Conservation (phyloP, 1,140 invertebrate species). For the Ostrea edulis region DNA sequence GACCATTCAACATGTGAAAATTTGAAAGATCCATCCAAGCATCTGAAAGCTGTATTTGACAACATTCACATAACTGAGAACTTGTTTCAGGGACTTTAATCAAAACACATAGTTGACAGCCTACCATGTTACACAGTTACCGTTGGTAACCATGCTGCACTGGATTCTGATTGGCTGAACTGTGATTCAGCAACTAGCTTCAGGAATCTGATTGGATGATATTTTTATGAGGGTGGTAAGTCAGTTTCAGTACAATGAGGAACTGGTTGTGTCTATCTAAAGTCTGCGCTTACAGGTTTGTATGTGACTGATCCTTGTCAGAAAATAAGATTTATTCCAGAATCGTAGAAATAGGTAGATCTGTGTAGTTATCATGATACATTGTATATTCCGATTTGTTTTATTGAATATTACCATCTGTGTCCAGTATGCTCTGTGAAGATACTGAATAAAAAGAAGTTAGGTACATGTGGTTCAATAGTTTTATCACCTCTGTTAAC, state of each 20-base stretch:
- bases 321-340: background rate
- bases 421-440: too few relatives aligned
- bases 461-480: background rate
- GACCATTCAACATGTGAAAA: background rate
- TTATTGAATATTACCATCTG: too few relatives aligned
- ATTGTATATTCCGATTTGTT: too few relatives aligned
- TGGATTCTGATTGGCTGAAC: slow-evolving; percentile 31
- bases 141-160: slow-evolving; percentile 19
- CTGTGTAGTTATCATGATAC: too few relatives aligned
- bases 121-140: slow-evolving; percentile 13
- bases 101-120: slow-evolving; percentile 36
- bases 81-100: slow-evolving; percentile 35
- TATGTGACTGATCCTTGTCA: background rate
- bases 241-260: background rate
- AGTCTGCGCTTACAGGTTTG: background rate
- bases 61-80: slow-evolving; percentile 18
- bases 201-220: slow-evolving; percentile 26
- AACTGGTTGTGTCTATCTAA: background rate
- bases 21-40: background rate
- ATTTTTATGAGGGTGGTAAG: slow-evolving; percentile 24
- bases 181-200: slow-evolving; percentile 30
- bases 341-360: too few relatives aligned
- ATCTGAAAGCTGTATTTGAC: background rate
- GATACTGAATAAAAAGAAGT: too few relatives aligned
- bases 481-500: too few relatives aligned